Evolutionary conservation across 2,888 invertebrate species (phyloP).

Genomic region (Alitta virens): DNA sequence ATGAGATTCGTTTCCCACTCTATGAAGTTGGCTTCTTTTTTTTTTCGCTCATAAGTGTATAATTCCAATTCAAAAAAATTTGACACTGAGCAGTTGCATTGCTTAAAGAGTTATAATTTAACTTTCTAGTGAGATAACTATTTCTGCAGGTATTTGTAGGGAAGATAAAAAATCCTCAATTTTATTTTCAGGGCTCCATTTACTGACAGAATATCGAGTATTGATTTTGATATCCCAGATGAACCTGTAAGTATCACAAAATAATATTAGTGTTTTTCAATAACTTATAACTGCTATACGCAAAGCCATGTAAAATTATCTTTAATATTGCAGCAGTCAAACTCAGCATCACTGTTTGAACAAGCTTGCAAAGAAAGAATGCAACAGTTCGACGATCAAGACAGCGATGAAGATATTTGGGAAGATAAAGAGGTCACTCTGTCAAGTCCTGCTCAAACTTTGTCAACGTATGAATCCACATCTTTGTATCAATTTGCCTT

Average conservation of each 20-base stretch:
- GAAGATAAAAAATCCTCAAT: too few relatives aligned
- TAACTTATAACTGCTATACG: too few relatives aligned
- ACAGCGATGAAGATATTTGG: constrained; percentile 58
- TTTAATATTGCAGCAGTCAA: constrained; percentile 22
- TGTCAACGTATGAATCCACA: constrained; percentile 5
- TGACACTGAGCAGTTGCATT: too few relatives aligned
- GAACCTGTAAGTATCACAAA: constrained; percentile 41
- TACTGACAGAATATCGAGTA: constrained; percentile 52
- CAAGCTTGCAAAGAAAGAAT: constrained; percentile 61
- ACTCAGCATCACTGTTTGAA: constrained; percentile 63
- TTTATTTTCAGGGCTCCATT: constrained; percentile 50
- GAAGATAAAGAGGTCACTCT: constrained; percentile 55
- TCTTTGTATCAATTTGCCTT: too few relatives aligned
- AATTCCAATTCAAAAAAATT: too few relatives aligned
- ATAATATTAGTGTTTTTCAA: not conserved
- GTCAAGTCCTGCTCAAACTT: constrained; percentile 10
- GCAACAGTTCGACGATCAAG: constrained; percentile 55
- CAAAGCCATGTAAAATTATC: too few relatives aligned
- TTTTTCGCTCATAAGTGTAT: too few relatives aligned
- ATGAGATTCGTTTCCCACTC: too few relatives aligned
- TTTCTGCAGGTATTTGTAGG: too few relatives aligned
- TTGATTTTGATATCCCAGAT: constrained; percentile 47
- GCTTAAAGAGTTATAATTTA: too few relatives aligned
- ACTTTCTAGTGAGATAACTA: too few relatives aligned
- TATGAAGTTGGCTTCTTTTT: too few relatives aligned